Evolutionary conservation across 1,140 invertebrate genomes (phyloP), one percentile per base, ranked within the genome.

Genomic region (Drosophila arizonae): DNA sequence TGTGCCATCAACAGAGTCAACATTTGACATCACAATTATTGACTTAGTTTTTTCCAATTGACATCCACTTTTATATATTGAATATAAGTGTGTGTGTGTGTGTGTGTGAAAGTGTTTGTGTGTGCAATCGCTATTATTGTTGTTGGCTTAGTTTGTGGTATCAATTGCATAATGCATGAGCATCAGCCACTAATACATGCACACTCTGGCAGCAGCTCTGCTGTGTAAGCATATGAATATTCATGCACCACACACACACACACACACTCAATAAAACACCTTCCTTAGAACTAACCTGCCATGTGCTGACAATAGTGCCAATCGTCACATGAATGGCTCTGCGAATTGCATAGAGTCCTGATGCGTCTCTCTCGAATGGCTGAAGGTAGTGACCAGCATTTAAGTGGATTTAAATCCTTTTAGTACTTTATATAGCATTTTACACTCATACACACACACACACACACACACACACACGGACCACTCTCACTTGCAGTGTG

Each of bases 141-240:
- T 61, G 56, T 17, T 46, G 68, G 26, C 62, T 69, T 60, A 33
- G 68, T 39, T 56, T 71, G 69, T 64, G 28, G 28, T 65, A 51
- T 52, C 43, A 69, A 63, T 86, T 86, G 81, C 81, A 86, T 86
- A 87, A 86, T 86, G 78, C 82, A 86, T 81, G 76, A 79, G 57
- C 48, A 55, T 54, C 58, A 71, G 58, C 61, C 62, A 56, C 66
- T 68, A 67, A 72, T 61, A 68, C 64, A 46, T 41, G 30, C 50
- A 46, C 56, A 56, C 26, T 11, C 28, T 28, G 4, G 26, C 64
- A 67, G 51, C 54, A 11, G n/a, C 56, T 36, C 36, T 39, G 17
- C 33, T 17, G n/a, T 56, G 26, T 33, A n/a, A 21, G 30, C 65
- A 69, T 64, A 86, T 81, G 81, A 81, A 86, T 87, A 87, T 86